Percentiles rank a stretch among this genome's conserved stretches.
Conservation (phyloP, 2,888 invertebrate genomes). For the Buathra laborator region DNA sequence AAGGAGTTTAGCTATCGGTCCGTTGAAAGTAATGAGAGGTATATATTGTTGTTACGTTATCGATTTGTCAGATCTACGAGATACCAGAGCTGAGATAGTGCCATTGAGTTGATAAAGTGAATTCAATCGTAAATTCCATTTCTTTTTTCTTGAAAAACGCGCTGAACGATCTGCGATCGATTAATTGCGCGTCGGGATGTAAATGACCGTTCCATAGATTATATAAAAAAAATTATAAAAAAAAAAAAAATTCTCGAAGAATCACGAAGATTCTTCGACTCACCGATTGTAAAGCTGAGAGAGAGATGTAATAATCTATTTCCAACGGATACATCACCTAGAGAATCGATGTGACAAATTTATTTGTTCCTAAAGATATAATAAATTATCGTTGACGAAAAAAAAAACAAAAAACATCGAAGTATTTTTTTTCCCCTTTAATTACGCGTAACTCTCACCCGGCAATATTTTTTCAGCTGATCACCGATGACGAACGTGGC, state of each 20-base stretch:
- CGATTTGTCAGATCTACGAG: slow-evolving; percentile 67
- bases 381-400: slow-evolving; percentile 75
- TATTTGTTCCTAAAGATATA: slow-evolving; percentile 81
- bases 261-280: slow-evolving; percentile 15
- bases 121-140: slow-evolving; percentile 34
- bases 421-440: not conserved
- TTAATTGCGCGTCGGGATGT: slow-evolving; percentile 14
- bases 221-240: not conserved
- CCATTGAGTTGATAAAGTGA: slow-evolving; percentile 54
- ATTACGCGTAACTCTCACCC: not conserved
- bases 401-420: not conserved
- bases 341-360: slow-evolving; percentile 79
- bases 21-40: slow-evolving; percentile 51
- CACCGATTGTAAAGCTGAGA: slow-evolving; percentile 35
- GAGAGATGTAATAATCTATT: slow-evolving; percentile 23
- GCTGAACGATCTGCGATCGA: slow-evolving; percentile 46
- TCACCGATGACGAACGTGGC: not conserved
- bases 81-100: slow-evolving; percentile 60
- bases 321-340: slow-evolving; percentile 56
- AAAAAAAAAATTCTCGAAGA: slow-evolving; percentile 6
- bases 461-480: not conserved
- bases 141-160: not conserved
- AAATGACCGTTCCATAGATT: slow-evolving; percentile 44
- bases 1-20: slow-evolving; percentile 33
- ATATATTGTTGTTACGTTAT: slow-evolving; percentile 63